These are phyloP conservation scores for Pararge aegeria DNA, from an alignment of 1,140 invertebrate species.

Conservation along the genomic window DNA sequence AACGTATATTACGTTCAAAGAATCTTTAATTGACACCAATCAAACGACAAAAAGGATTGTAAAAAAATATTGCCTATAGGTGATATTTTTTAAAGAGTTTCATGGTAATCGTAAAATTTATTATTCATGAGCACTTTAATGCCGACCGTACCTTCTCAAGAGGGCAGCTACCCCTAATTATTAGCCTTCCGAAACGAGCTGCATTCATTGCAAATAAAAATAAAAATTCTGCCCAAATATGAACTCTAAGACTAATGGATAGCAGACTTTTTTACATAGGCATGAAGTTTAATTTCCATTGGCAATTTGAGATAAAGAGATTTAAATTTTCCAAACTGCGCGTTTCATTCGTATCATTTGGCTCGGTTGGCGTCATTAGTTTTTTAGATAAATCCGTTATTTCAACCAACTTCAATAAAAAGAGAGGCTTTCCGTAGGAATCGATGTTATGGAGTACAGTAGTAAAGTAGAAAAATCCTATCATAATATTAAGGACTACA, in stretches of 20 bases:
- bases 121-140: slow-evolving; percentile 12
- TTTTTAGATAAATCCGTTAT: slow-evolving; percentile 13
- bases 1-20: no score
- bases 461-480: no score
- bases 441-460: no score
- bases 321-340: slow-evolving; percentile 30
- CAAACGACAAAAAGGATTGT: no score
- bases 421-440: background rate
- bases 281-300: slow-evolving; percentile 26
- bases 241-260: background rate
- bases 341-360: slow-evolving; percentile 23
- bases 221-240: slow-evolving; percentile 23
- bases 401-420: background rate
- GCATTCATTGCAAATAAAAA: slow-evolving; percentile 40
- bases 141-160: background rate
- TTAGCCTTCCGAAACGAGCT: slow-evolving; percentile 37
- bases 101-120: slow-evolving; percentile 2
- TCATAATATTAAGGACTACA: no score
- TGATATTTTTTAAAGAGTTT: no score
- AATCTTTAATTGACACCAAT: no score
- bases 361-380: slow-evolving; percentile 24
- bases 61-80: no score
- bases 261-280: slow-evolving; percentile 11
- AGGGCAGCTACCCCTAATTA: slow-evolving; percentile 35
- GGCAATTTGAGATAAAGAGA: slow-evolving; percentile 9